phyloP scores from a whole-genome alignment of 2,888 invertebrate genomes.

The Drosophila mimica region DNA sequence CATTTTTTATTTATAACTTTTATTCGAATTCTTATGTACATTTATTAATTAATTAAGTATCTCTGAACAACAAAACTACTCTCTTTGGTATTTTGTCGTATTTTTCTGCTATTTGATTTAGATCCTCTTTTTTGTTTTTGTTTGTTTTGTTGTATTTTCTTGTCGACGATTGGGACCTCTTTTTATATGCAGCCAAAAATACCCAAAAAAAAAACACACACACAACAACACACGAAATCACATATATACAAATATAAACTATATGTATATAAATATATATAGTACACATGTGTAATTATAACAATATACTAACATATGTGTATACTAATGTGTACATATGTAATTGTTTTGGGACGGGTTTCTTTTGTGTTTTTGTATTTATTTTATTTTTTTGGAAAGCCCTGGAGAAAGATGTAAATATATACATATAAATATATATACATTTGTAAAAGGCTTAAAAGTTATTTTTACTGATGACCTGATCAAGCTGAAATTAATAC shows the following conservation, averaged over 20 bases:
- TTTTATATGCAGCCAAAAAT: slow-evolving; percentile 60
- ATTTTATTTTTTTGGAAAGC: neutral
- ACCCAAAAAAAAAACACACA: slow-evolving; percentile 10
- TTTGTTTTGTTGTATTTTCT: slow-evolving; percentile 15
- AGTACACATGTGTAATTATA: neutral
- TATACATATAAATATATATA: neutral
- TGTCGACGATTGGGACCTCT: slow-evolving; percentile 80
- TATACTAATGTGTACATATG: slow-evolving; percentile 12
- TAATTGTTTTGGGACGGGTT: slow-evolving; percentile 2
- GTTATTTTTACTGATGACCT: neutral
- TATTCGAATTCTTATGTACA: neutral
- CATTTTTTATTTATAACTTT: slow-evolving; percentile 6
- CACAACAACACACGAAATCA: slow-evolving; percentile 11
- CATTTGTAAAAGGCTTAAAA: neutral
- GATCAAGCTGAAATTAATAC: neutral
- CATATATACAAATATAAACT: slow-evolving; percentile 10
- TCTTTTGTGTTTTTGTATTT: slow-evolving; percentile 2
- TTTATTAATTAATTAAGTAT: neutral
- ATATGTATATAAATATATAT: slow-evolving; percentile 1
- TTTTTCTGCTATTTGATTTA: slow-evolving; percentile 11
- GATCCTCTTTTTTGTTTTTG: slow-evolving; percentile 11
- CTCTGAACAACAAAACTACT: neutral
- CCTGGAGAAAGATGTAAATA: neutral
- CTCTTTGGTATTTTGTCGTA: slow-evolving; percentile 2
- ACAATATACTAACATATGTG: slow-evolving; percentile 5